phyloP scores from a whole-genome alignment of 1,140 invertebrate species.

The Drosophila kikkawai region DNA sequence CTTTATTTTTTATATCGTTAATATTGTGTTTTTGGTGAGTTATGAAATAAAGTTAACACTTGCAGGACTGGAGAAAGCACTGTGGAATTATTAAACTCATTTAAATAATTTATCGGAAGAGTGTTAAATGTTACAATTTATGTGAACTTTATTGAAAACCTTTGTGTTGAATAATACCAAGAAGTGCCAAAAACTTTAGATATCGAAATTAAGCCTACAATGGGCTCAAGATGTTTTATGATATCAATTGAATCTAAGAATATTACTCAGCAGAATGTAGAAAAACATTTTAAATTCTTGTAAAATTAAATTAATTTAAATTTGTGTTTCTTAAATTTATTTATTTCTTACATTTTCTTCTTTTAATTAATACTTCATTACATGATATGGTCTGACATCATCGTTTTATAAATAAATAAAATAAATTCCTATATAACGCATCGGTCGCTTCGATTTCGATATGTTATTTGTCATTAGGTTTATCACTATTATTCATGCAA shows the following conservation, averaged over 20 bases:
- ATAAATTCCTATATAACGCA: constrained; percentile 26
- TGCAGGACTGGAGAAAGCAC: too few species aligned
- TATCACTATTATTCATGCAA: constrained; percentile 7
- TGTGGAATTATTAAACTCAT: neutral
- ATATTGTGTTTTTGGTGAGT: constrained; percentile 76
- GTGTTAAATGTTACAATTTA: neutral
- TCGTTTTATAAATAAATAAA: neutral
- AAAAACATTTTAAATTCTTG: neutral
- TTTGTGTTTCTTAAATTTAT: neutral
- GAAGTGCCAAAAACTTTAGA: neutral
- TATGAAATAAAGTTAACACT: neutral
- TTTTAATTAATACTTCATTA: neutral
- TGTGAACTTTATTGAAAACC: neutral
- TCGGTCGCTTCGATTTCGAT: constrained; percentile 4
- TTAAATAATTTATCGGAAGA: neutral
- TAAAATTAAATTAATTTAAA: neutral
- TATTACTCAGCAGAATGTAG: neutral
- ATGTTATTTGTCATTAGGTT: constrained; percentile 12
- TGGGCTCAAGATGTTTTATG: neutral
- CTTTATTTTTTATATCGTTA: constrained; percentile 67
- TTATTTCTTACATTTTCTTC: neutral
- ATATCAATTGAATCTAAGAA: neutral
- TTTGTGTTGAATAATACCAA: neutral
- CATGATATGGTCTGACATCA: neutral
- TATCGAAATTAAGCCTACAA: neutral